Evolutionary conservation across 2,888 invertebrate genomes (phyloP), one percentile per base, ranked within the genome.

Genomic region (Agrochola lychnidis): DNA sequence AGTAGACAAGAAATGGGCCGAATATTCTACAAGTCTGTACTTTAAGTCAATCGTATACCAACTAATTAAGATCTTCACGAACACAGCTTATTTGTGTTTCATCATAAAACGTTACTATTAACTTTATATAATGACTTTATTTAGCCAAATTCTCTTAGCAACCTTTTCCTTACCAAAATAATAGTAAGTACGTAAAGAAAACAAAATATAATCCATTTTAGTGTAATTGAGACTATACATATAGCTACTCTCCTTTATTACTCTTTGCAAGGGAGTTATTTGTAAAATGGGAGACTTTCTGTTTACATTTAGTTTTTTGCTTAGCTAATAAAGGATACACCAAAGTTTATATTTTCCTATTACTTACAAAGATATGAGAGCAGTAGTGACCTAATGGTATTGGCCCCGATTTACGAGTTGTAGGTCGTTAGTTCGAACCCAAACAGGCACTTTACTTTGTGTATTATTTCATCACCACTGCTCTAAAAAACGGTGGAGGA

Each of bases 81-180:
- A 19, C 45, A n/a, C 48, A 51, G 19, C 25, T 16, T 16, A 25
- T 12, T 36, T 56, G 12, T n/a, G 12, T 56, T 45, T 42, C 3
- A n/a, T 45, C 42, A 70, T n/a, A 57, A 30, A 36, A 2, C 16
- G 36, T n/a, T 19, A 36, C 19, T 25, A 53, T 36, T 45, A 30
- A 30, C 30, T 30, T 62, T n/a, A 22, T 70, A 19, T 12, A 40
- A 63, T 22, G 6, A 62, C 22, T 75, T 48, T 14, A 51, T 42
- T n/a, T 30, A 40, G 12, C 19, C n/a, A 25, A 30, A n/a, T 45
- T 51, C 16, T 16, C 51, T 25, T 25, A 64, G 4, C 14, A 64
- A 53, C 42, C 16, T 36, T 57, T 57, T 57, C 16, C 16, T 64
- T 42, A 63, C 12, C 57, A 51, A 70, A 69, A 78, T 63, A 70